phyloP scores from a whole-genome alignment of 2,888 invertebrate genomes.

The Watsonalla cultraria region DNA sequence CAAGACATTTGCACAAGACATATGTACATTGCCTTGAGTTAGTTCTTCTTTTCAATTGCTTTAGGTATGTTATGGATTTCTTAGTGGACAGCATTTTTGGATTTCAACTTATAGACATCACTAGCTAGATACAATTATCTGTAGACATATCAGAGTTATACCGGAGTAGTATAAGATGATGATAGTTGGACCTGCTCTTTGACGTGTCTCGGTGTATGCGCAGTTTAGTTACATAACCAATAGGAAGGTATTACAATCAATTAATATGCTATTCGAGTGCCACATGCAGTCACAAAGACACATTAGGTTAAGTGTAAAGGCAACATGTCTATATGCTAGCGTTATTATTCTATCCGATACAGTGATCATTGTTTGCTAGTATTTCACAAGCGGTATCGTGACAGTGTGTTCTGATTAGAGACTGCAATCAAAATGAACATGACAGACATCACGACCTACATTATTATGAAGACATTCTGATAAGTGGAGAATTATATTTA shows the following conservation, averaged over 20 bases:
- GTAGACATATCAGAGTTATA: too few species aligned
- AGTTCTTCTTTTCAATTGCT: too few species aligned
- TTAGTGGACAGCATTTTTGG: too few species aligned
- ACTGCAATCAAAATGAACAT: constrained; percentile 21
- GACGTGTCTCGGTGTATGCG: too few species aligned
- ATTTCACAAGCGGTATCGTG: background rate
- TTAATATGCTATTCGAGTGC: constrained; percentile 45
- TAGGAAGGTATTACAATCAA: constrained; percentile 15
- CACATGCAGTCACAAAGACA: constrained; percentile 35
- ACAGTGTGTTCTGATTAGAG: constrained; percentile 33
- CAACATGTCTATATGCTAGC: background rate
- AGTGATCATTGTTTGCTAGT: background rate
- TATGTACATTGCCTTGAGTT: too few species aligned
- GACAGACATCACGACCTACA: background rate
- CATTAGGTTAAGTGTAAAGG: constrained; percentile 17
- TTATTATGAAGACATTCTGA: constrained; percentile 3
- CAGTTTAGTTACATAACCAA: constrained; percentile 5
- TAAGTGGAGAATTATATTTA: background rate
- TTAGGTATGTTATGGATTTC: too few species aligned
- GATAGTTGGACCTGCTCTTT: too few species aligned
- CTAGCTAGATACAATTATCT: too few species aligned
- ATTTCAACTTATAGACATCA: too few species aligned
- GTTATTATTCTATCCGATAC: background rate
- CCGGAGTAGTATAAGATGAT: too few species aligned
- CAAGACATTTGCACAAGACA: too few species aligned